Evolutionary conservation across 2,797 vertebrate genomes (phyloP).

Genomic region (Carcharodon carcharias): DNA sequence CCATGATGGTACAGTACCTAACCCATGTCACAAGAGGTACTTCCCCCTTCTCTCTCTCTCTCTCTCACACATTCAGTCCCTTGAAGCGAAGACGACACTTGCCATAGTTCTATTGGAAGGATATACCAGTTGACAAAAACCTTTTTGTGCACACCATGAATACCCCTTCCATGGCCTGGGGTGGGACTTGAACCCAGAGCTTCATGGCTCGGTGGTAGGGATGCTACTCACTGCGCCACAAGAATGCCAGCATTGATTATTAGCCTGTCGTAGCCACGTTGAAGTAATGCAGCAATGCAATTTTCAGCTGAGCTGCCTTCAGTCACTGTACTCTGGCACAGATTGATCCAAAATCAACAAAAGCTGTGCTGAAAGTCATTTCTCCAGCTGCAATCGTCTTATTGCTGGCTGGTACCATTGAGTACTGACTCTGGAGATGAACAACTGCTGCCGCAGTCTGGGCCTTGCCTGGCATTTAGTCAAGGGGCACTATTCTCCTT

Average conservation of each 20-base stretch:
- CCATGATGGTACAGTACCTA: neutral
- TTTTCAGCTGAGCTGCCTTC: neutral
- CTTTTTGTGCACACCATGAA: no score
- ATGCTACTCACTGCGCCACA: no score
- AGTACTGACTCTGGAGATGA: neutral
- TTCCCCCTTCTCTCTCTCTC: no score
- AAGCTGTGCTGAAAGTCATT: neutral
- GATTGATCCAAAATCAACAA: neutral
- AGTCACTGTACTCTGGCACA: neutral
- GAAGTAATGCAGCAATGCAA: neutral
- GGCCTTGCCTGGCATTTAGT: neutral
- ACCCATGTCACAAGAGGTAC: neutral
- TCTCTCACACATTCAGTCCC: no score
- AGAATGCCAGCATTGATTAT: neutral
- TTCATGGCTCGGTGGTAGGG: no score
- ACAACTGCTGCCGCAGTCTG: neutral
- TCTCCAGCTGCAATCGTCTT: neutral
- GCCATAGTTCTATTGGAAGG: no score
- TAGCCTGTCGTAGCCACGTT: neutral
- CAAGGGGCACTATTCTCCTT: neutral
- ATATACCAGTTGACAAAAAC: no score
- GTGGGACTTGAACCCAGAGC: no score
- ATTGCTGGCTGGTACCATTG: neutral
- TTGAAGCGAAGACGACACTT: no score
- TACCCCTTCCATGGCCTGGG: no score